These are phyloP conservation scores for Acanthopleura granulata DNA, from an alignment of 2,888 invertebrate species.

Conservation along the genomic window DNA sequence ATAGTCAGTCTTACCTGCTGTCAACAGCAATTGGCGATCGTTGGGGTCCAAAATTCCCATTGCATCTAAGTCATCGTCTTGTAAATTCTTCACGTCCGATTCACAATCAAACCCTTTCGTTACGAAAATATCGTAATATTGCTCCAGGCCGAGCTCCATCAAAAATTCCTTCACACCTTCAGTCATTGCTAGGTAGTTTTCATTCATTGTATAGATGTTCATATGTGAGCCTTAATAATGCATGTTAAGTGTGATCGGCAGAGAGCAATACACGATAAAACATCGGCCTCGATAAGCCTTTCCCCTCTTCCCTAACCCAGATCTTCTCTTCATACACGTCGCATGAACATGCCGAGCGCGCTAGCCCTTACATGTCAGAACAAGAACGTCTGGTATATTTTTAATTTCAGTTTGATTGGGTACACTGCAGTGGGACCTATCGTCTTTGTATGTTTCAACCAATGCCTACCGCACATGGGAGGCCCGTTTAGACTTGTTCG, in stretches of 20 bases:
- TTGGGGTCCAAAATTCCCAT: constrained; percentile 48
- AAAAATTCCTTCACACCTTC: constrained; percentile 53
- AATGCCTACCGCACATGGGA: neutral
- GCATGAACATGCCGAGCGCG: neutral
- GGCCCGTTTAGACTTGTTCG: neutral
- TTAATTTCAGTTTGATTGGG: constrained; percentile 8
- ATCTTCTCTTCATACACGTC: too few relatives aligned
- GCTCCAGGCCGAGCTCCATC: constrained; percentile 42
- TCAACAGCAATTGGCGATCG: constrained; percentile 37
- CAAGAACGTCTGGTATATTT: constrained; percentile 1
- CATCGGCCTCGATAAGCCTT: too few relatives aligned
- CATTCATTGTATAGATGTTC: constrained; percentile 17
- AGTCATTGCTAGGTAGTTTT: constrained; percentile 36
- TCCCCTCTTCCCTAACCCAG: too few relatives aligned
- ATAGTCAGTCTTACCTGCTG: constrained; percentile 30
- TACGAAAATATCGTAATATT: constrained; percentile 56
- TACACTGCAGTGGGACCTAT: neutral
- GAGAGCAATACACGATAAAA: too few relatives aligned
- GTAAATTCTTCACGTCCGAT: constrained; percentile 50
- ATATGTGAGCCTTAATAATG: too few relatives aligned
- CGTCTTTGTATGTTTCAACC: neutral
- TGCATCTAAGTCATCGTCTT: constrained; percentile 46
- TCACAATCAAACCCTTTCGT: constrained; percentile 60
- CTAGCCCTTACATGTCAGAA: constrained; percentile 1
- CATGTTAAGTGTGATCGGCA: too few relatives aligned